Evolutionary conservation across 1,140 invertebrate genomes (phyloP).

Genomic region (Neodiprion lecontei): DNA sequence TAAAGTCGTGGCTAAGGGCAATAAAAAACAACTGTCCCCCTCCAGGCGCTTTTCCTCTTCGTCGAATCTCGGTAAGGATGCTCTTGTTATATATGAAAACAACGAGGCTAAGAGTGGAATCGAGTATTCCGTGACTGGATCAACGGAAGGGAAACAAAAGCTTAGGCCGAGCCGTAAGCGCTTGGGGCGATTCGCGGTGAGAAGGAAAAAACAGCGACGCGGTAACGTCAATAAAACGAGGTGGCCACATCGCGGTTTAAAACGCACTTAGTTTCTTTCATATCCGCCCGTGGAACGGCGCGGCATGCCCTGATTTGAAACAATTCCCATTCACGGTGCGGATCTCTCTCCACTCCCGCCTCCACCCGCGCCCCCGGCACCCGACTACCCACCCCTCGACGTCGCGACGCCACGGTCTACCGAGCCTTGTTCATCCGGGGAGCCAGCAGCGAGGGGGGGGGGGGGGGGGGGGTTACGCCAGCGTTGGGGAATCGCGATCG

Average conservation of each 20-base stretch:
- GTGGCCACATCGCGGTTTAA: slow-evolving; percentile 3
- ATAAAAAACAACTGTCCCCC: too few relatives aligned
- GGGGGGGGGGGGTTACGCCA: background rate
- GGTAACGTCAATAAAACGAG: background rate
- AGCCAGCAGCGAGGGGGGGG: background rate
- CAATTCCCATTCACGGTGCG: background rate
- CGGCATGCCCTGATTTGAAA: slow-evolving; percentile 1
- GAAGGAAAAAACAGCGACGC: background rate
- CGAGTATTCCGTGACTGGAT: background rate
- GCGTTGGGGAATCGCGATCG: background rate
- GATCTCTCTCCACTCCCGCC: background rate
- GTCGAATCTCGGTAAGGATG: too few relatives aligned
- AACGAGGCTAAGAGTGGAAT: too few relatives aligned
- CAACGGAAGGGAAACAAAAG: slow-evolving; percentile 2
- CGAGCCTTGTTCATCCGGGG: slow-evolving; percentile 1
- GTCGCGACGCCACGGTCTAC: background rate
- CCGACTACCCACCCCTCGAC: background rate
- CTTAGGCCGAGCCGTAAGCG: background rate
- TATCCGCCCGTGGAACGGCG: background rate
- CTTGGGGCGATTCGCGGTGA: background rate
- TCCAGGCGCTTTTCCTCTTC: too few relatives aligned
- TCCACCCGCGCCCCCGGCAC: too few relatives aligned
- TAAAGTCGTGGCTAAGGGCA: too few relatives aligned
- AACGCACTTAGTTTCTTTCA: slow-evolving; percentile 7
- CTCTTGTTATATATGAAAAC: too few relatives aligned